phyloP scores from a whole-genome alignment of 2,797 vertebrate genomes.

The Peromyscus aztecus region DNA sequence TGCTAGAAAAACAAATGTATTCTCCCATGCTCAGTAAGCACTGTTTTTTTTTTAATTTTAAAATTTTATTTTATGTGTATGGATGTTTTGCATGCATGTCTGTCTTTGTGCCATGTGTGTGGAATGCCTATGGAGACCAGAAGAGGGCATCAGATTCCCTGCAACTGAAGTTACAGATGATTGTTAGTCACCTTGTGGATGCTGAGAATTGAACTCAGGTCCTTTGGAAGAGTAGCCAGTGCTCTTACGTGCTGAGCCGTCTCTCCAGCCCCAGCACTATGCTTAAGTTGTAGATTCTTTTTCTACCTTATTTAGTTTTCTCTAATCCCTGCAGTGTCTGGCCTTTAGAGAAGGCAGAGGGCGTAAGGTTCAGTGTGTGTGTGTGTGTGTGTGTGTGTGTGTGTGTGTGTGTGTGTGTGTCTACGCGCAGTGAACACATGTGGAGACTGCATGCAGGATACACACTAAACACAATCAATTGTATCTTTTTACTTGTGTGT shows the following conservation, averaged over 20 bases:
- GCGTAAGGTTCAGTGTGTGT: not conserved
- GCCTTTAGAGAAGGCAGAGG: conserved; percentile 16
- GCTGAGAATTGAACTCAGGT: not conserved
- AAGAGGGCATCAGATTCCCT: not conserved
- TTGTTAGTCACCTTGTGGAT: not conserved
- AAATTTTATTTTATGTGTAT: not conserved
- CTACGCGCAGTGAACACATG: too few relatives aligned
- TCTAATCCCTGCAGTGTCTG: not conserved
- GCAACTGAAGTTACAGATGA: not conserved
- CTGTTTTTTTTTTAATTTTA: too few relatives aligned
- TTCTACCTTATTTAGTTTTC: not conserved
- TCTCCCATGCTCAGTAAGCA: not conserved
- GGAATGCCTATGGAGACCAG: not conserved
- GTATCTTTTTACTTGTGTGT: not conserved
- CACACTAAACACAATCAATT: not conserved
- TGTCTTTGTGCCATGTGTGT: not conserved
- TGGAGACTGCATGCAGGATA: not conserved
- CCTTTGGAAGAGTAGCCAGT: not conserved
- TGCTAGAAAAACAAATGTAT: not conserved
- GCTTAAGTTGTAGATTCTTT: conserved; percentile 5
- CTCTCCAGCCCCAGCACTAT: not conserved
- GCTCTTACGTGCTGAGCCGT: not conserved
- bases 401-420: not conserved
- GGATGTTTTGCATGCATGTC: not conserved
- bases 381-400: not conserved